Conservation (phyloP, 2,797 vertebrate species). For the Micrastur ruficollis region DNA sequence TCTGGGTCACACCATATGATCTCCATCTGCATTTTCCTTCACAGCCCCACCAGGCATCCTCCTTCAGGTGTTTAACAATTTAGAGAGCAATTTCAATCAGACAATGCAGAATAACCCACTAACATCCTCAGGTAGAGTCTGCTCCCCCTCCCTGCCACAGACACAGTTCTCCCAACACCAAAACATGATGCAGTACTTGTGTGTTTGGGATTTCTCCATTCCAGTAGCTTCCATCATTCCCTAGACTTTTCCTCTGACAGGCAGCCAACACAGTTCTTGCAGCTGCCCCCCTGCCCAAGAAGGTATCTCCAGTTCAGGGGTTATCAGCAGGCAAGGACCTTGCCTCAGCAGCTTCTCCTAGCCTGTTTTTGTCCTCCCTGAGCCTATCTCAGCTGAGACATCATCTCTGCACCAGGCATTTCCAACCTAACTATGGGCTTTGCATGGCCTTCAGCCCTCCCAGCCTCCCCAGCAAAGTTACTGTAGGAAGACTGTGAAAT, state of each 20-base stretch:
- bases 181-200: rapidly evolving
- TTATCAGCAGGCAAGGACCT: neutral
- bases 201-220: neutral
- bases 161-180: neutral
- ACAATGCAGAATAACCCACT: neutral
- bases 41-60: neutral
- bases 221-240: neutral
- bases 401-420: neutral
- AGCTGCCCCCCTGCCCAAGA: neutral
- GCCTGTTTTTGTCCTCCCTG: neutral
- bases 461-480: neutral
- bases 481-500: neutral
- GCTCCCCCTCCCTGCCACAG: neutral
- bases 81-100: neutral
- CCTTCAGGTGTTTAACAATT: neutral
- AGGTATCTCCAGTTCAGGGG: neutral
- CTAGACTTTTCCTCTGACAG: neutral
- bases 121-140: neutral
- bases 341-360: neutral
- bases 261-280: neutral
- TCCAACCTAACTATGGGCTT: neutral
- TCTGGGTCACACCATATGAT: neutral
- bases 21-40: neutral
- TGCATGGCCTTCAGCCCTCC: neutral
- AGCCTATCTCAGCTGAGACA: neutral